phyloP scores from a whole-genome alignment of 2,888 invertebrate genomes.

The Hetaerina titia region DNA sequence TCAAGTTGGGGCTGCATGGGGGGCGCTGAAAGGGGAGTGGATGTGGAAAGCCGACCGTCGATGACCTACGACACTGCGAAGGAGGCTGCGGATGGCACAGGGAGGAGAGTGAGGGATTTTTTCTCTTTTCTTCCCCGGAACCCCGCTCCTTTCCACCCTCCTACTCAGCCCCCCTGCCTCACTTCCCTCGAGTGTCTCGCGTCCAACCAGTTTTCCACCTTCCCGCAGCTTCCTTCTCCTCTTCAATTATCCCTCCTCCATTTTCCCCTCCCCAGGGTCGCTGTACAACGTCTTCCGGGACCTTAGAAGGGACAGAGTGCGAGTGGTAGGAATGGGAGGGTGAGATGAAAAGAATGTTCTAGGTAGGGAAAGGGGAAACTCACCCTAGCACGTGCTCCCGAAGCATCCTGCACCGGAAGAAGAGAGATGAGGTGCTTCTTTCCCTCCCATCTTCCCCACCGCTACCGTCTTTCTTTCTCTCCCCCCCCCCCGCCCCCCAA shows the following conservation, averaged over 20 bases:
- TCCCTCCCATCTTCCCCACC: background rate
- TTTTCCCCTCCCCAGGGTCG: background rate
- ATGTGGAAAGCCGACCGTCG: background rate
- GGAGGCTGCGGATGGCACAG: background rate
- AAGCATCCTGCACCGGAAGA: background rate
- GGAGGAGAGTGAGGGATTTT: background rate
- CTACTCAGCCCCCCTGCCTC: background rate
- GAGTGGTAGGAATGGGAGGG: background rate
- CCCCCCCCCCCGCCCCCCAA: background rate
- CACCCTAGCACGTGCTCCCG: background rate
- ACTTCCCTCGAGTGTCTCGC: background rate
- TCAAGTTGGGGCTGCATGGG: background rate
- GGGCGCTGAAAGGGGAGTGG: background rate
- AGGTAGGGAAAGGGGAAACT: background rate
- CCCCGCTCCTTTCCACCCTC: constrained; percentile 39
- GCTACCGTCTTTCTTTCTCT: background rate
- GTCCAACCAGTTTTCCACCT: constrained; percentile 19
- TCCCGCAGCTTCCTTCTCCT: background rate
- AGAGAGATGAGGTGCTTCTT: background rate
- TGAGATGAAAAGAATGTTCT: background rate
- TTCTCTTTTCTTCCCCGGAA: background rate
- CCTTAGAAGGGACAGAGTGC: background rate
- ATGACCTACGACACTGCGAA: constrained; percentile 53
- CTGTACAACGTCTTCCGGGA: background rate
- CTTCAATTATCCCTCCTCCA: background rate